Evolutionary conservation across 1,140 invertebrate genomes (phyloP).

Genomic region (Potamilus streckersoni): DNA sequence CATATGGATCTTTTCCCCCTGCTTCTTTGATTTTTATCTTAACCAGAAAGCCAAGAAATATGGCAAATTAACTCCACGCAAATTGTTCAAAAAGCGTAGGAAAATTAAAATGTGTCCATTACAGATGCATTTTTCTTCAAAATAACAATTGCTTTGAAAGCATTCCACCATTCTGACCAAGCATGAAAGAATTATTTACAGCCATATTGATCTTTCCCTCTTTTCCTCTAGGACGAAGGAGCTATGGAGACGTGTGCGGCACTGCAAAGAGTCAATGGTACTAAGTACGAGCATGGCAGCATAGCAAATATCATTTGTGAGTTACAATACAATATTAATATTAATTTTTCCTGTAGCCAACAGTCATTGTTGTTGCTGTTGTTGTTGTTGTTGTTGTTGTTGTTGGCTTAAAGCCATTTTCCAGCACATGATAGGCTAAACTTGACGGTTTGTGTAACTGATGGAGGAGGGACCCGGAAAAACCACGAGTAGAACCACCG

Average conservation of each 20-base stretch:
- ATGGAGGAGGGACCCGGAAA: no score
- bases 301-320: constrained; percentile 48
- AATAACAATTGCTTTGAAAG: neutral
- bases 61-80: neutral
- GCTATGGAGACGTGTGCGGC: constrained; percentile 35
- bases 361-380: no score
- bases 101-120: neutral
- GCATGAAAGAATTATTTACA: neutral
- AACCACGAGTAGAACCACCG: no score
- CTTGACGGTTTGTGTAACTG: no score
- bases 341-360: neutral
- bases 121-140: neutral
- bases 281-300: constrained; percentile 42
- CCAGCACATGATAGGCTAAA: no score
- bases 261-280: constrained; percentile 38
- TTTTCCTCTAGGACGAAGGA: constrained; percentile 25
- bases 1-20: no score
- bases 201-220: neutral
- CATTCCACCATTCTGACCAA: neutral
- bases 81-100: neutral
- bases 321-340: constrained; percentile 5
- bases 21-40: no score
- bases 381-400: no score
- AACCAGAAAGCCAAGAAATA: neutral
- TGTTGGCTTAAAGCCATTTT: no score